Base-by-base conservation (phyloP, 2,113 vertebrate genomes). In the Pelecanoides urinatrix region DNA sequence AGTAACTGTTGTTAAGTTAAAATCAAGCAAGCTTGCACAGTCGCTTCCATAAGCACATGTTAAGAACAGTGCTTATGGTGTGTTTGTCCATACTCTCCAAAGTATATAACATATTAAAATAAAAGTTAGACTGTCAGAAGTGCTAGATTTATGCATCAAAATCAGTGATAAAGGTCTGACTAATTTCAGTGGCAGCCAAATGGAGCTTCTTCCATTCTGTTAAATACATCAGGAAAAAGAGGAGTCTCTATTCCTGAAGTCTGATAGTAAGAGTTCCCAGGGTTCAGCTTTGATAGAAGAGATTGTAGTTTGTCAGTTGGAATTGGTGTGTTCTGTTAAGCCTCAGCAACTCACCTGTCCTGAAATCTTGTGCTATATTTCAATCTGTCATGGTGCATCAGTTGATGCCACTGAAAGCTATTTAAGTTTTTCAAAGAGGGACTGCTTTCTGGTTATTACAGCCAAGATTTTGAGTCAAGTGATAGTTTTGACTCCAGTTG, bases 401-500 rank as follows among this genome's bases (percentile, higher is more conserved):
- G 32, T 38, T 71, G 34, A 63, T 30, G n/a, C 32, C 2, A 2
- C 18, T 42, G 52, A 67, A 92, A 85, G 12, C 42, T 82, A 38
- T 36, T 47, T 19, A 25, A 16, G 25, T 26, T 88, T 90, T 86
- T 72, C n/a, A 55, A 62, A 27, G n/a, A 85, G 47, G 36, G 47
- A 29, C 52, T 71, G 11, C 8, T 82, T 36, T 88, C 25, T 47
- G 78, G 42, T 63, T 80, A 18, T 66, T 55, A 68, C 16, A 88
- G 49, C 26, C 55, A 66, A 45, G 59, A 19, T 66, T 92, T 76
- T 65, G 68, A 92, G 58, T 58, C 9, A 42, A 88, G 58, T 25
- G 49, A 38, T 50, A 88, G 50, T 82, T 80, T 74, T 97, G 80
- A 97, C 56, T 95, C 38, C 83, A 34, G 86, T 42, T 98, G 32